Percentiles rank a stretch among this genome's conserved stretches.
Conservation (phyloP, 2,888 invertebrate species). For the Atherix ibis region DNA sequence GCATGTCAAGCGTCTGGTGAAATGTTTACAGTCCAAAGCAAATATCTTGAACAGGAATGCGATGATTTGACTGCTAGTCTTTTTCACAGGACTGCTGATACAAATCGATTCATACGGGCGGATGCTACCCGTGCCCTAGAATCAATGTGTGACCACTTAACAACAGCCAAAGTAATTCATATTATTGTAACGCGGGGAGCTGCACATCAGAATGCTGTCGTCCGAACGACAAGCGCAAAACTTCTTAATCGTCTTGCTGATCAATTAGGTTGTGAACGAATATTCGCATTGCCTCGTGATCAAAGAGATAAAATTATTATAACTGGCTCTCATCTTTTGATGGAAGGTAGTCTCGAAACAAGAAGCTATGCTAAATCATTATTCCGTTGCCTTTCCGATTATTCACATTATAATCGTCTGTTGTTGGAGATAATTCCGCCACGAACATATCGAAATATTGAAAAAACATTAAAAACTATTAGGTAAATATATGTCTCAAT, state of each 20-base stretch:
- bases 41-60: conserved; percentile 52
- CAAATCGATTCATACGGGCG: conserved; percentile 79
- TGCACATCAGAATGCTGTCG: conserved; percentile 71
- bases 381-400: conserved; percentile 53
- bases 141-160: conserved; percentile 62
- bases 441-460: conserved; percentile 63
- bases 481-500: conserved; percentile 16
- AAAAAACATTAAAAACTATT: conserved; percentile 49
- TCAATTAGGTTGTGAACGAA: conserved; percentile 54
- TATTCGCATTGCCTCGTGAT: conserved; percentile 58
- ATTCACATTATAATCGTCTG: conserved; percentile 58
- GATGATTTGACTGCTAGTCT: conserved; percentile 72
- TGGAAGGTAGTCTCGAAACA: conserved; percentile 75
- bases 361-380: conserved; percentile 66
- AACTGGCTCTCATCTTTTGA: conserved; percentile 65
- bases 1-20: conserved; percentile 73
- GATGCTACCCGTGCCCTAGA: conserved; percentile 69
- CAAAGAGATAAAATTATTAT: conserved; percentile 63
- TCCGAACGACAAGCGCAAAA: conserved; percentile 69
- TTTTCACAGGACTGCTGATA: conserved; percentile 80
- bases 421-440: conserved; percentile 66
- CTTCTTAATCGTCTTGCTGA: conserved; percentile 57
- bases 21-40: conserved; percentile 50
- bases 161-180: conserved; percentile 47
- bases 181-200: conserved; percentile 55